Conservation (phyloP, 2,888 invertebrate species). For the Drosophila sordidula region DNA sequence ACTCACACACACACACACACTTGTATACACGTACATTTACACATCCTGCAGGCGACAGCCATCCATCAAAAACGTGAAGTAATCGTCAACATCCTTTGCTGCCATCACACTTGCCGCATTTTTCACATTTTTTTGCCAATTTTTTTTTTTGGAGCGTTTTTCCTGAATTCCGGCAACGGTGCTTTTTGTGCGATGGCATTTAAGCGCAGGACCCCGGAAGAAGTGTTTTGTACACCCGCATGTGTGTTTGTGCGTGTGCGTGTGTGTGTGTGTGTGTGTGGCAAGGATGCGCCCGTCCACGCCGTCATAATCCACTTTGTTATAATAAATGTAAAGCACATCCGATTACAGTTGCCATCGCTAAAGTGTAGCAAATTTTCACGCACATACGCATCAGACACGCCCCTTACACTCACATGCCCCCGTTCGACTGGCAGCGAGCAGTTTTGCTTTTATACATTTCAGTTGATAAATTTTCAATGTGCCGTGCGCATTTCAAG, state of each 20-base stretch:
- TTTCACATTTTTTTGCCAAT: slow-evolving; percentile 39
- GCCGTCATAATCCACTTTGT: slow-evolving; percentile 79
- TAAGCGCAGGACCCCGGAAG: slow-evolving; percentile 34
- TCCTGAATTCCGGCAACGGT: slow-evolving; percentile 55
- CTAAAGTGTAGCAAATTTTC: slow-evolving; percentile 80
- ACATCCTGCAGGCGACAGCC: slow-evolving; percentile 51
- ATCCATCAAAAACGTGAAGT: slow-evolving; percentile 78
- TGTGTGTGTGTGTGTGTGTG: slow-evolving; percentile 28
- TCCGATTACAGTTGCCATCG: slow-evolving; percentile 80
- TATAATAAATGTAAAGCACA: slow-evolving; percentile 82
- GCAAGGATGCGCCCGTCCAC: slow-evolving; percentile 58
- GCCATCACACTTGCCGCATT: slow-evolving; percentile 59
- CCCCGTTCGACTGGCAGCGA: background rate
- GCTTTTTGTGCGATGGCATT: slow-evolving; percentile 40
- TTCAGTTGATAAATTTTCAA: slow-evolving; percentile 77
- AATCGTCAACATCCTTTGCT: slow-evolving; percentile 78
- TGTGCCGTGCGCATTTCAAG: slow-evolving; percentile 64
- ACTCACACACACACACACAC: slow-evolving; percentile 18
- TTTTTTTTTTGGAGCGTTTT: slow-evolving; percentile 43
- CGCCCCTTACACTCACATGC: slow-evolving; percentile 5
- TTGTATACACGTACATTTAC: slow-evolving; percentile 18
- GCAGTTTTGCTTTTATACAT: slow-evolving; percentile 56
- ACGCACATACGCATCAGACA: slow-evolving; percentile 51
- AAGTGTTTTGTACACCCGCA: slow-evolving; percentile 22
- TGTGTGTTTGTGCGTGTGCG: slow-evolving; percentile 24